Evolutionary conservation across 2,888 invertebrate species (phyloP), one percentile per base, ranked within the genome.

Genomic region (Cheilosia scutellata): DNA sequence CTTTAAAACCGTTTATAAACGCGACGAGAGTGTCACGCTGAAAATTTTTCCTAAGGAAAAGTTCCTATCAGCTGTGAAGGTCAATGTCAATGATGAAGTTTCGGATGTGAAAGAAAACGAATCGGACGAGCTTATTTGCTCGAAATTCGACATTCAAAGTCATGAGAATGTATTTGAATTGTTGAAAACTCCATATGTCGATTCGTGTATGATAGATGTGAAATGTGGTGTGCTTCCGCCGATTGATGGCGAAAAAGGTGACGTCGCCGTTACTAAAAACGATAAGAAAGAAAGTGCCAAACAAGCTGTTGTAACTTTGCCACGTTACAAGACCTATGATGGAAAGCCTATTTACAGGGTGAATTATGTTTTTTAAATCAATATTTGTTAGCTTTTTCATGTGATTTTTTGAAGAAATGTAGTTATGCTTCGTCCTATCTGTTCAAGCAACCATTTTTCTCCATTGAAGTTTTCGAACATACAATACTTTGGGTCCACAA

Each of bases 281-380:
- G 44, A 74, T 9, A 58, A 20, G 20, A 55, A 37, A 4, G 31
- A 29, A 27, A 25, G 20, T 4, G 3, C 47, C 4, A 57, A 68
- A 29, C 13, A 2, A 5, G 5, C 25, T n/a, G 51, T n/a, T 9
- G 40, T 37, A 37, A 11, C 31, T 9, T 27, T 37, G 9, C 55
- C 62, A 25, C 83, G 88, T 1, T 66, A 78, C 37, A 88, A 83
- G 62, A 90, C 89, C 4, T 89, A 79, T 74, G 89, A 90, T 88
- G 89, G 89, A 25, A 82, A 87, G 53, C 88, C 88, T 4, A 89
- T 90, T 74, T 90, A 87, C 87, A 87, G 82, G 70, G 89, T 90
- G 89, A 79, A 74, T 20, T 53, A 16, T 44, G 3, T 6, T 29
- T 13, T 57, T 31, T 57, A 33, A 25, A 9, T 16, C 11, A 33